These are phyloP conservation scores for Trididemnum miniatum DNA, from an alignment of 23 tunicate species.

Conservation along the genomic window DNA sequence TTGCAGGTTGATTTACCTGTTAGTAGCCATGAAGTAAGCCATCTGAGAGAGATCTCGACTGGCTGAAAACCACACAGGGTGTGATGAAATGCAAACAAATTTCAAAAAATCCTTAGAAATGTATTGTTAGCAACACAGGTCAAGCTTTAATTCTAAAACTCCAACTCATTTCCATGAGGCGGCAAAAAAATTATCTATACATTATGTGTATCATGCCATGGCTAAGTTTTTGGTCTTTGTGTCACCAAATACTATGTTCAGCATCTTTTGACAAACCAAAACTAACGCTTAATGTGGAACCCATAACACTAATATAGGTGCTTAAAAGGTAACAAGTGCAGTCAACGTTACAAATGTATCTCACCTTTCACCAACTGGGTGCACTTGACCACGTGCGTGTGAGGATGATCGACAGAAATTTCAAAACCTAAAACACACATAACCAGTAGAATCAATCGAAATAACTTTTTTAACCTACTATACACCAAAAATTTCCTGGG, in stretches of 20 bases:
- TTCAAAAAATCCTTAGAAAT: too few relatives aligned
- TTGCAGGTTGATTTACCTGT: slow-evolving; percentile 78
- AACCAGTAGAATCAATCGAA: too few relatives aligned
- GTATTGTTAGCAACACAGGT: too few relatives aligned
- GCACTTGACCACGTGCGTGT: slow-evolving; percentile 96
- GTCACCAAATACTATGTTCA: too few relatives aligned
- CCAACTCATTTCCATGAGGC: too few relatives aligned
- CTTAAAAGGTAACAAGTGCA: not conserved
- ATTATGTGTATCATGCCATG: too few relatives aligned
- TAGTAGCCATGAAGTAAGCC: slow-evolving; percentile 99
- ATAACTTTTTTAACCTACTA: not conserved
- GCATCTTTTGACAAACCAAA: too few relatives aligned
- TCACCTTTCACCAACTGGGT: slow-evolving; percentile 96
- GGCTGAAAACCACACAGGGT: slow-evolving; percentile 55
- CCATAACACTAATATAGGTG: too few relatives aligned
- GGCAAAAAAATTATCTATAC: too few relatives aligned
- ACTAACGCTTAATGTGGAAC: too few relatives aligned
- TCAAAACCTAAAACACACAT: slow-evolving; percentile 95
- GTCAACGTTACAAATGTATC: not conserved
- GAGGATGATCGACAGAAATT: slow-evolving; percentile 97
- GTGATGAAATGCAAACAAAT: not conserved
- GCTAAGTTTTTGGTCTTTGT: too few relatives aligned
- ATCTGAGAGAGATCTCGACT: slow-evolving; percentile 94
- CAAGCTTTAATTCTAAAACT: too few relatives aligned
- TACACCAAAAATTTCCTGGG: not conserved